These are phyloP conservation scores for Lochmaea capreae DNA, from an alignment of 2,888 invertebrate species.

Conservation along the genomic window DNA sequence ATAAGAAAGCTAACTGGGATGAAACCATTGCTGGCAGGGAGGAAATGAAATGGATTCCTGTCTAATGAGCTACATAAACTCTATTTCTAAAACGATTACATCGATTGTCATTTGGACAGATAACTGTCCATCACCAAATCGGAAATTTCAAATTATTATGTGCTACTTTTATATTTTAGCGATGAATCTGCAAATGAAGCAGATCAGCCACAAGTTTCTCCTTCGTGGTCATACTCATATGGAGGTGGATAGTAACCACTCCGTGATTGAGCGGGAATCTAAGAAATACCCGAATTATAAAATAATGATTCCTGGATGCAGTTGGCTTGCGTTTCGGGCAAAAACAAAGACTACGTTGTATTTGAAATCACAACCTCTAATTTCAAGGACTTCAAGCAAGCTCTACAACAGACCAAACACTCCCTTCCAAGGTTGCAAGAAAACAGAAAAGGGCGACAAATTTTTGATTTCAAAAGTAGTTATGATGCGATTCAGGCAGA, in stretches of 20 bases:
- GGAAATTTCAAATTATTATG: too few species aligned
- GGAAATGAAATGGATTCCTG: too few species aligned
- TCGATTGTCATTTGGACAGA: too few species aligned
- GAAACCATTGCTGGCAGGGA: too few species aligned
- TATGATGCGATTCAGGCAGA: not conserved
- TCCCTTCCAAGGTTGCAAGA: not conserved
- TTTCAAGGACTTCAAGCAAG: not conserved
- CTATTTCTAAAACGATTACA: too few species aligned
- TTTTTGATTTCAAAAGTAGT: not conserved
- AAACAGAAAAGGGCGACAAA: not conserved
- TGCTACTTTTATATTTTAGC: not conserved
- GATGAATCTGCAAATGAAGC: not conserved
- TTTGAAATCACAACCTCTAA: not conserved
- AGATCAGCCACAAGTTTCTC: not conserved
- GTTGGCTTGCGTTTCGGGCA: not conserved
- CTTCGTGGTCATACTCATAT: not conserved
- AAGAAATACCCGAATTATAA: not conserved
- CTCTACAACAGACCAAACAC: not conserved
- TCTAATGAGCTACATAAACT: too few species aligned
- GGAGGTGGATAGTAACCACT: not conserved
- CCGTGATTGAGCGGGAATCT: not conserved
- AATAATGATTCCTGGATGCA: not conserved
- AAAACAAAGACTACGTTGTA: not conserved
- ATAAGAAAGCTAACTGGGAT: too few species aligned
- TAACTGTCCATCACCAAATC: too few species aligned